phyloP scores from a whole-genome alignment of 1,140 invertebrate species.

The Popillia japonica region DNA sequence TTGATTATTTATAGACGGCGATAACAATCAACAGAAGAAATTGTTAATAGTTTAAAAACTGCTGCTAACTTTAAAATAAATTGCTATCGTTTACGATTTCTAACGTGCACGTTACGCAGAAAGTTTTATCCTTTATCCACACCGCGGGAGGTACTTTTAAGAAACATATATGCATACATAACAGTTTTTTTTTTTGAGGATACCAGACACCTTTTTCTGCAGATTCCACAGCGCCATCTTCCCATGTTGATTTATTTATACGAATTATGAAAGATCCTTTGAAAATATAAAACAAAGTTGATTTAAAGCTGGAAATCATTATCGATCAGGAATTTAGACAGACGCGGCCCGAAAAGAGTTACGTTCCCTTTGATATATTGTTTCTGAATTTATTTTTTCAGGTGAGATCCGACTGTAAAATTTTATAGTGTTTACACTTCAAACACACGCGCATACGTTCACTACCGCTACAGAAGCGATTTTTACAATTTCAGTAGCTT shows the following conservation, averaged over 20 bases:
- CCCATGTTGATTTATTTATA: conserved; percentile 27
- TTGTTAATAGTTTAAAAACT: too few species aligned
- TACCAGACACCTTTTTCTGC: conserved; percentile 16
- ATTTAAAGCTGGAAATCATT: conserved; percentile 26
- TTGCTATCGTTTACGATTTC: too few species aligned
- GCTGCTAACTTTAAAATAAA: too few species aligned
- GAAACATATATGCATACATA: background rate
- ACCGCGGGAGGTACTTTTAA: background rate
- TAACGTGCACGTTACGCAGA: too few species aligned
- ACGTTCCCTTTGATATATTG: conserved; percentile 29
- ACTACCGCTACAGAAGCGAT: conserved; percentile 3
- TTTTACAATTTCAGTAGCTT: conserved; percentile 30
- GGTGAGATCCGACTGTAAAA: conserved; percentile 34
- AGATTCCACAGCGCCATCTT: conserved; percentile 17
- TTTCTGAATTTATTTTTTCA: conserved; percentile 34
- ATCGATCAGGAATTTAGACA: conserved; percentile 27
- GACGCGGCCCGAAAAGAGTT: conserved; percentile 11
- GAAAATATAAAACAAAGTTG: conserved; percentile 34
- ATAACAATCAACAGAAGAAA: too few species aligned
- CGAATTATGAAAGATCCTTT: conserved; percentile 16
- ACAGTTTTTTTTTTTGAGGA: background rate
- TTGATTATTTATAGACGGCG: too few species aligned
- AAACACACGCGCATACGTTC: background rate
- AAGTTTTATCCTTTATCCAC: background rate
- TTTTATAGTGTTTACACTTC: conserved; percentile 34